Conservation (phyloP, 2,797 vertebrate genomes). For the Arctocebus calabarensis region DNA sequence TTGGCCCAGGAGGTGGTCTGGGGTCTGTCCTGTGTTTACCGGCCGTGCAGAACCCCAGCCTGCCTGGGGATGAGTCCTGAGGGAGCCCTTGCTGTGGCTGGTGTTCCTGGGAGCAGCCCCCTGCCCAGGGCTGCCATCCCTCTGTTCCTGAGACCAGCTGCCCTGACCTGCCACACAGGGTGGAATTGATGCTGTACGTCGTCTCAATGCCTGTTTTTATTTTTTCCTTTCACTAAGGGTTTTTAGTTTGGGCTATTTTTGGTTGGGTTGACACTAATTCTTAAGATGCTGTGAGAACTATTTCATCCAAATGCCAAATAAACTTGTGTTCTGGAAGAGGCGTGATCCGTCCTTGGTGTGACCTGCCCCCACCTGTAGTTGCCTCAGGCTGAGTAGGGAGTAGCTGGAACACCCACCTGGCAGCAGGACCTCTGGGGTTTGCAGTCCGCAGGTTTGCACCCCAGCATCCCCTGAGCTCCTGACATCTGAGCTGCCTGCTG, state of each 20-base stretch:
- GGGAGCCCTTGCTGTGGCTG: neutral
- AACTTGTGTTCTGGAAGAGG: slow-evolving; percentile 91
- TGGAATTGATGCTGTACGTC: slow-evolving; percentile 88
- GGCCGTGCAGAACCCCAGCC: neutral
- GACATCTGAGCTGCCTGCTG: neutral
- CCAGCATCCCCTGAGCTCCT: neutral
- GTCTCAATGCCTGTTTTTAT: slow-evolving; percentile 84
- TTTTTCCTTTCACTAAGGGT: slow-evolving; percentile 83
- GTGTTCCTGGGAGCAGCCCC: neutral
- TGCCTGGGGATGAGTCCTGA: neutral
- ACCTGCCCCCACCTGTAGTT: neutral
- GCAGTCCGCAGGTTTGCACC: neutral
- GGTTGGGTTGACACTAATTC: slow-evolving; percentile 87
- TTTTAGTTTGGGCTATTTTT: slow-evolving; percentile 87
- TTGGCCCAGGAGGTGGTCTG: neutral
- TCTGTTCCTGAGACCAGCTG: neutral
- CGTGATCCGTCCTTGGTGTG: neutral
- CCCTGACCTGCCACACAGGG: slow-evolving; percentile 88
- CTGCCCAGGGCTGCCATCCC: neutral
- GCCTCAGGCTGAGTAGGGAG: neutral
- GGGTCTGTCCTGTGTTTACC: neutral
- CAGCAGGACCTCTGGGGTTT: neutral
- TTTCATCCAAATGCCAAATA: slow-evolving; percentile 98
- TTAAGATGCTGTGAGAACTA: slow-evolving; percentile 93
- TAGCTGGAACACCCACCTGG: neutral